These are phyloP conservation scores for Paradoxurus hermaphroditus DNA, from an alignment of 2,113 vertebrate genomes.

Conservation along the genomic window DNA sequence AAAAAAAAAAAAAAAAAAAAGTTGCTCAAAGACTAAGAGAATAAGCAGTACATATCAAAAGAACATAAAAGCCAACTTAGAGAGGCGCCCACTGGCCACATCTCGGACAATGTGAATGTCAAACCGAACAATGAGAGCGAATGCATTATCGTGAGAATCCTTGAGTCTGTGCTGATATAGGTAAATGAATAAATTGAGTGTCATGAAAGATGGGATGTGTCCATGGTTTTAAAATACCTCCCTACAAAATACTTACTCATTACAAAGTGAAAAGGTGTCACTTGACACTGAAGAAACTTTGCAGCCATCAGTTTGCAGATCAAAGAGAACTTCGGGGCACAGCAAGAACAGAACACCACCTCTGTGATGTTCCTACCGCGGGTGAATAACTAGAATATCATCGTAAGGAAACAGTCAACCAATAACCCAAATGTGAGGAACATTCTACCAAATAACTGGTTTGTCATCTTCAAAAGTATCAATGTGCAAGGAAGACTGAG, in stretches of 20 bases:
- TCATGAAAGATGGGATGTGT: background rate
- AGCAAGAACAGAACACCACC: background rate
- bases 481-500: background rate
- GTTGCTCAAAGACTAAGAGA: background rate
- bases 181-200: background rate
- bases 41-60: background rate
- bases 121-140: conserved; percentile 17
- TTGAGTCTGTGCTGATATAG: background rate
- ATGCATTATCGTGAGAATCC: background rate
- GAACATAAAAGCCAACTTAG: background rate
- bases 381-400: background rate
- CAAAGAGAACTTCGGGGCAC: background rate
- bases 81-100: background rate
- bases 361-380: background rate
- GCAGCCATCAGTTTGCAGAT: background rate
- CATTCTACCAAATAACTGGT: background rate
- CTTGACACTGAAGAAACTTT: background rate
- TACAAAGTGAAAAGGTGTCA: background rate
- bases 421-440: background rate
- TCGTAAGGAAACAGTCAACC: background rate
- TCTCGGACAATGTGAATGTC: background rate
- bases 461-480: background rate
- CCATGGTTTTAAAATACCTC: background rate
- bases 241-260: background rate
- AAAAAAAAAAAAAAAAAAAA: conserved; percentile 20